Conservation (phyloP, 1,140 invertebrate species). For the Mactra quadrangularis region DNA sequence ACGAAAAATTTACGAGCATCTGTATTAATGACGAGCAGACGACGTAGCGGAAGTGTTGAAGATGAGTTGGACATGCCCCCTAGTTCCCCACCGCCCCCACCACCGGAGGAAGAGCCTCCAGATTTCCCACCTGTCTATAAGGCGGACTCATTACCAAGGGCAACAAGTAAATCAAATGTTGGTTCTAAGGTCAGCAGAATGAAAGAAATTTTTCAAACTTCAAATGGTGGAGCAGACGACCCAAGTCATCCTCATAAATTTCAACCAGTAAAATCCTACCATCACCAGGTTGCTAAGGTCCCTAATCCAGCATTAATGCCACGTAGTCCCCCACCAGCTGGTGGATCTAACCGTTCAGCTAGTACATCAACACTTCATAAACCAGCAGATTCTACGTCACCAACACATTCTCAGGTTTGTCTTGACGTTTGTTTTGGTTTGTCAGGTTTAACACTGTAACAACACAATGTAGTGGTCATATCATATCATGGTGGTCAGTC, state of each 20-base stretch:
- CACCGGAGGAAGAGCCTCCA: constrained; percentile 54
- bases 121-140: constrained; percentile 46
- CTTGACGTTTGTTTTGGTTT: too few species aligned
- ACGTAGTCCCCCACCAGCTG: constrained; percentile 29
- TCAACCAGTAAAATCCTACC: constrained; percentile 7
- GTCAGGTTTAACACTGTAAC: too few species aligned
- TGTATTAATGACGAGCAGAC: constrained; percentile 63
- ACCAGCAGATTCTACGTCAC: constrained; percentile 9
- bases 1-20: constrained; percentile 58
- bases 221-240: constrained; percentile 1
- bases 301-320: constrained; percentile 12
- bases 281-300: background rate
- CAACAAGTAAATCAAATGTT: constrained; percentile 15
- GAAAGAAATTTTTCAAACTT: constrained; percentile 72
- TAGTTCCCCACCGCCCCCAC: constrained; percentile 21
- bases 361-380: constrained; percentile 1
- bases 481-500: too few species aligned
- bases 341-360: constrained; percentile 13
- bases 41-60: constrained; percentile 67
- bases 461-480: too few species aligned
- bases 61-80: constrained; percentile 34
- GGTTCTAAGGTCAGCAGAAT: constrained; percentile 72
- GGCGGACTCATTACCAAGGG: constrained; percentile 9
- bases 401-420: background rate
- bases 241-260: constrained; percentile 11